A percentile compares a stretch with the other conserved stretches of the same genome.
phyloP scores from a whole-genome alignment of 2,888 invertebrate genomes.

The Acheta domesticus region DNA sequence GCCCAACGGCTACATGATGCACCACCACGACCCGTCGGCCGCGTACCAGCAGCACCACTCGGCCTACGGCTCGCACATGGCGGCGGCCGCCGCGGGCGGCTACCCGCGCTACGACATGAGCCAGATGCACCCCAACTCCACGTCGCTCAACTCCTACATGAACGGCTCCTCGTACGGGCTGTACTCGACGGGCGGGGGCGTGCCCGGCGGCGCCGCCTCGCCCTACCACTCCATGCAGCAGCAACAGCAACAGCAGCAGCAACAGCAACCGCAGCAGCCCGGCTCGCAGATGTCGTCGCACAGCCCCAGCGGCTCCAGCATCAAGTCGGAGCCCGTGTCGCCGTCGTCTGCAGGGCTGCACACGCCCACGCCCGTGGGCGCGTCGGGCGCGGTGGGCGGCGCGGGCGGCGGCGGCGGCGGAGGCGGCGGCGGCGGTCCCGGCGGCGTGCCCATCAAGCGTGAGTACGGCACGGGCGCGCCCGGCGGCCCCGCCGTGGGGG shows the following conservation, averaged over 20 bases:
- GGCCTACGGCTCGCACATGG: slow-evolving; percentile 56
- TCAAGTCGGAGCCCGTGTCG: slow-evolving; percentile 85
- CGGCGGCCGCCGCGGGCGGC: slow-evolving; percentile 51
- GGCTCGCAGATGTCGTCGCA: slow-evolving; percentile 67
- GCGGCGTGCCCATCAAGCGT: slow-evolving; percentile 63
- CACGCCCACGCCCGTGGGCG: slow-evolving; percentile 43
- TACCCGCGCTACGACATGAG: slow-evolving; percentile 88
- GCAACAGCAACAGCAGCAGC: slow-evolving; percentile 57
- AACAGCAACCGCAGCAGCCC: slow-evolving; percentile 57
- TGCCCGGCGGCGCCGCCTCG: slow-evolving; percentile 61
- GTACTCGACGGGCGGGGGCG: slow-evolving; percentile 49
- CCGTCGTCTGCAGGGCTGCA: slow-evolving; percentile 57
- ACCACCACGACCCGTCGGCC: slow-evolving; percentile 62
- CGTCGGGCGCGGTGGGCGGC: slow-evolving; percentile 50
- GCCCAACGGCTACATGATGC: slow-evolving; percentile 95
- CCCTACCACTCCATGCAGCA: slow-evolving; percentile 59
- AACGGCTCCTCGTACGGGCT: slow-evolving; percentile 71
- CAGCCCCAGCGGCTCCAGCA: slow-evolving; percentile 82
- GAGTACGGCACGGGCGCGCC: slow-evolving; percentile 56
- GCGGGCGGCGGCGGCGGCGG: slow-evolving; percentile 44
- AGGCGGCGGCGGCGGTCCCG: slow-evolving; percentile 49
- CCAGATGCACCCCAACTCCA: slow-evolving; percentile 74
- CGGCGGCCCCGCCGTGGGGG: slow-evolving; percentile 42
- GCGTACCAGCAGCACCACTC: slow-evolving; percentile 69
- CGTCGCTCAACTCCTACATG: slow-evolving; percentile 63